Base-by-base conservation (phyloP, 1,140 invertebrate genomes). In the Camponotus floridanus region DNA sequence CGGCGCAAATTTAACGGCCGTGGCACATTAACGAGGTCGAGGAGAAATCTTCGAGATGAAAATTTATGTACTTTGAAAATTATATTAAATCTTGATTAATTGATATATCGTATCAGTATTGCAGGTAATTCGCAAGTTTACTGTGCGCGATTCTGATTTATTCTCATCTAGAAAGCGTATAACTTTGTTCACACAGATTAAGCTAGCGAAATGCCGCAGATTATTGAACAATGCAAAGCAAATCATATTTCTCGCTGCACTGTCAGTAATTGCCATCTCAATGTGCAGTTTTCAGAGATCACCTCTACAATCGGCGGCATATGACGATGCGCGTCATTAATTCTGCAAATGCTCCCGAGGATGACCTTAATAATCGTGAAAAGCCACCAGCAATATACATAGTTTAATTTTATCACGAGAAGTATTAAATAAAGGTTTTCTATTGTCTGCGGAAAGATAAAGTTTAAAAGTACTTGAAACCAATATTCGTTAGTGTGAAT, bases 1-100 rank as follows among this genome's bases (percentile, higher is more conserved):
- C 78, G 48, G 83, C 86, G 65, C 88, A 81, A 87, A 88, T 76
- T 88, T 88, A 85, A 87, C 80, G 89, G 78, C 86, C 68, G 62
- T 70, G 85, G 87, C 62, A 85, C 79, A 85, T 92, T 89, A 88
- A 91, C 85, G 80, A 91, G 87, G 87, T 73, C 81, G 65, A 86
- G 21, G 89, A 73, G 61, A 68, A 57, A 48, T 83, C 33, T 74
- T 79, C 51, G 33, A 51, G 67, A 15, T 59, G 33, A 73, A 70
- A 55, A 33, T 51, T 5, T 48, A 55, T 73, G n/a, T 1, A 9
- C 51, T 73, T 55, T 13, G 5, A 33, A n/a, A 15, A 36, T 36
- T 33, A n/a, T 74, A 74, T 57, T 51, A 31, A 0, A 55, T 9
- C n/a, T 74, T 39, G 33, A 55, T 21, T 9, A 36, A 51, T 51